Evolutionary conservation across 2,113 vertebrate genomes (phyloP), one percentile per base, ranked within the genome.

Genomic region (Lates calcarifer): DNA sequence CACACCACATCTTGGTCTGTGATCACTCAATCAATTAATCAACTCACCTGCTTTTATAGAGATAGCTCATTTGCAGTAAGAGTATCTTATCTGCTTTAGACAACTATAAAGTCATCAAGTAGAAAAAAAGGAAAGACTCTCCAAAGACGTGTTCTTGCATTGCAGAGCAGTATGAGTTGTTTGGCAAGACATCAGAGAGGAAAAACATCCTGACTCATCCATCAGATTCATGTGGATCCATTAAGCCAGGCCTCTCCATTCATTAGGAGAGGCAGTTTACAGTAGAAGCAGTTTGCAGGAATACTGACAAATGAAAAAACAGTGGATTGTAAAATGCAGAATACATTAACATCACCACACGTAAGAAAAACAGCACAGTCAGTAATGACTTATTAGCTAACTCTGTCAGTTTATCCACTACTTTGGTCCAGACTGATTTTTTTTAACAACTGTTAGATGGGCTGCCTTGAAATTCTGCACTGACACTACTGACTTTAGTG

Each of bases 21-120:
- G 62, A 79, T 89, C 79, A 63, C 43, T 79, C 81, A 47, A 29
- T 90, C 76, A 77, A 49, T 85, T 75, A 75, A 86, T 84, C 58
- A 79, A 24, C 45, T 14, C 22, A 33, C 17, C 26, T 47, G 58
- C 35, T 71, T 77, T 75, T 49, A 65, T 26, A 24, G 13, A 51
- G 31, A 22, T 7, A 12, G 57, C 58, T 84, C 29, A 55, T 66
- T 68, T 72, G 24, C 26, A 63, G 31, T n/a, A 75, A 49, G 24
- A 56, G 43, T 39, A n/a, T 68, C 63, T 81, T n/a, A 61, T 31
- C 35, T 43, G 18, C 58, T 55, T 9, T 61, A 76, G 56, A 76
- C 12, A 51, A 68, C 22, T 64, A 22, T 47, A 10, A 62, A 71
- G 7, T 20, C 43, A 28, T 61, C 28, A 61, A 45, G 68, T 22